Percentiles rank a stretch among this genome's conserved stretches.
These are phyloP conservation scores for Microcebus griseorufus DNA, from an alignment of 2,113 vertebrate species.

Conservation along the genomic window DNA sequence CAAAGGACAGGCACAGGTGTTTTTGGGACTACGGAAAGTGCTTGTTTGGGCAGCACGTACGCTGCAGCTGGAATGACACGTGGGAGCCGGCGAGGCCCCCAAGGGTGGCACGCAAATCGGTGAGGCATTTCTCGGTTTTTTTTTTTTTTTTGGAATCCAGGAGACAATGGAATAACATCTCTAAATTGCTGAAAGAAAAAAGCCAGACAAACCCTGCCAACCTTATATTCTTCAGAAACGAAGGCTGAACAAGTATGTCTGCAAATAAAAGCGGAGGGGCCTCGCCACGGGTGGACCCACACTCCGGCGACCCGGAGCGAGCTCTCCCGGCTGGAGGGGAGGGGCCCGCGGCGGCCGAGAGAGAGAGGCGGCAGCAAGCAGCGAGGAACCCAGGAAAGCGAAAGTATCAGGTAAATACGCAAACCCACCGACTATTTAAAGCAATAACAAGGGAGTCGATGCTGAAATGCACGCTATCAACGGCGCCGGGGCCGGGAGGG, in stretches of 20 bases:
- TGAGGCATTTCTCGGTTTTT: not conserved
- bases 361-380: not conserved
- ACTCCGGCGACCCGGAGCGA: fast-evolving
- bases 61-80: fast-evolving
- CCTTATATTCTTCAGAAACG: not conserved
- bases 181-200: not conserved
- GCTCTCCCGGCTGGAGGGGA: not conserved
- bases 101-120: not conserved
- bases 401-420: not conserved
- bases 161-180: not conserved
- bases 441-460: not conserved
- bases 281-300: fast-evolving
- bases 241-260: not conserved
- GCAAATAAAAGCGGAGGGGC: not conserved
- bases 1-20: not conserved
- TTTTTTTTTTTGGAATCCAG: not conserved
- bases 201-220: not conserved
- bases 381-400: fast-evolving
- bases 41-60: not conserved
- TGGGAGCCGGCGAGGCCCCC: not conserved
- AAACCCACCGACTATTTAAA: not conserved
- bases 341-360: too few relatives aligned
- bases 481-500: not conserved
- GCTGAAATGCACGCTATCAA: fast-evolving
- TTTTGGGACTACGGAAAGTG: fast-evolving